Percentiles rank a stretch among this genome's conserved stretches.
Evolutionary conservation across 2,888 invertebrate genomes (phyloP).

Genomic region (Panorpa germanica): DNA sequence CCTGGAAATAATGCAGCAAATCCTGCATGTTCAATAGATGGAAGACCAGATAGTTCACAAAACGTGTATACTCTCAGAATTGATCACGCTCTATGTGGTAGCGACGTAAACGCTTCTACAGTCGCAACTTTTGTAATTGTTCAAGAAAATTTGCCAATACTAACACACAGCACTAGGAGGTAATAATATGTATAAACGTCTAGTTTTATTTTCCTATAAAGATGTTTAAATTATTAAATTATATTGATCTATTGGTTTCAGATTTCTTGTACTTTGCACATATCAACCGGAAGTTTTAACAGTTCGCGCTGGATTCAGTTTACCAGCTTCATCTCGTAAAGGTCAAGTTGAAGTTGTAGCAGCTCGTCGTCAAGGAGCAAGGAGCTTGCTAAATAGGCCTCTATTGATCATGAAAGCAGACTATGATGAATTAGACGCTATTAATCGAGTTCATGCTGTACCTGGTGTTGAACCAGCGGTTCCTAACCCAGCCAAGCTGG

Average conservation of each 20-base stretch:
- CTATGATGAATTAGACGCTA: no score
- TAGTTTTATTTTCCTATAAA: neutral
- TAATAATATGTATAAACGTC: constrained; percentile 17
- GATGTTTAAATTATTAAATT: constrained; percentile 11
- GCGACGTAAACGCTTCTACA: constrained; percentile 55
- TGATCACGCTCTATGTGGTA: constrained; percentile 54
- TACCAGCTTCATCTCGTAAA: no score
- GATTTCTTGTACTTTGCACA: constrained; percentile 63
- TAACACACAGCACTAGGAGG: constrained; percentile 62
- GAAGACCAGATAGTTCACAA: constrained; percentile 49
- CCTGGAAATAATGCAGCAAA: no score
- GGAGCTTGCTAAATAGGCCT: no score
- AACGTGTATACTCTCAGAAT: constrained; percentile 58
- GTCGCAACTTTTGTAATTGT: constrained; percentile 69
- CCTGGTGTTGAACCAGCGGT: no score
- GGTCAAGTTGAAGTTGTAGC: no score
- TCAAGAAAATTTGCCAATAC: constrained; percentile 64
- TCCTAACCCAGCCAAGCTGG: no score
- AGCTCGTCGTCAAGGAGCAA: no score
- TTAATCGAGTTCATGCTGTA: no score
- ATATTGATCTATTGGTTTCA: no score
- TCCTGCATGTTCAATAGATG: constrained; percentile 52
- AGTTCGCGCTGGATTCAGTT: constrained; percentile 56
- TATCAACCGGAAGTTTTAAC: constrained; percentile 69
- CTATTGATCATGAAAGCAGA: no score